Percentiles rank a stretch among this genome's conserved stretches.
These are phyloP conservation scores for Fistularia tabacaria DNA, from an alignment of 2,797 vertebrate genomes.

Conservation along the genomic window DNA sequence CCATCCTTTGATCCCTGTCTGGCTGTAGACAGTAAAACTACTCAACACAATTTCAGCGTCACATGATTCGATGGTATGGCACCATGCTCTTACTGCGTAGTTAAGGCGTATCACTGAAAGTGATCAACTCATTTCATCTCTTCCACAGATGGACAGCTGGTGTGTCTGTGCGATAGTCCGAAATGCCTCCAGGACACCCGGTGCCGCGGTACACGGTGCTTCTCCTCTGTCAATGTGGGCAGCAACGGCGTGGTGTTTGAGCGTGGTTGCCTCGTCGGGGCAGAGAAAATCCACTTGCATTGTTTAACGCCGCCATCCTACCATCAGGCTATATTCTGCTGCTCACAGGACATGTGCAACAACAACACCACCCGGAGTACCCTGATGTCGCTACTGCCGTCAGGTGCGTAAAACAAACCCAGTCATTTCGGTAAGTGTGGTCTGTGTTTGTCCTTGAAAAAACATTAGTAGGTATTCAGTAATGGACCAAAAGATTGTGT, in stretches of 20 bases:
- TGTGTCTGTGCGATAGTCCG: constrained; percentile 71
- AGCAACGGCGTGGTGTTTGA: constrained; percentile 52
- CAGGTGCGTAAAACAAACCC: constrained; percentile 37
- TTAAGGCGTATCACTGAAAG: background rate
- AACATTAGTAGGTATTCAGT: background rate
- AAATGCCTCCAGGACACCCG: constrained; percentile 61
- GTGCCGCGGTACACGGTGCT: constrained; percentile 77
- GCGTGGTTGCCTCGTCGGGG: constrained; percentile 70
- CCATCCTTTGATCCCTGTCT: too few species aligned
- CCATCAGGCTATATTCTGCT: constrained; percentile 72
- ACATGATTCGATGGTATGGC: background rate
- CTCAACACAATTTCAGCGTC: too few species aligned
- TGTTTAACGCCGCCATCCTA: constrained; percentile 67
- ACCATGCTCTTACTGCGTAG: background rate
- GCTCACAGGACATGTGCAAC: constrained; percentile 75
- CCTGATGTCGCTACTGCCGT: constrained; percentile 63
- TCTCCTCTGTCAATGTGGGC: constrained; percentile 71
- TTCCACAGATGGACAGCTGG: constrained; percentile 67
- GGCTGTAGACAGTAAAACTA: too few species aligned
- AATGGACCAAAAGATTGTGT: too few species aligned
- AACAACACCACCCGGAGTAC: constrained; percentile 63
- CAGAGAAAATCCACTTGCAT: constrained; percentile 64
- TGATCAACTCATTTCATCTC: constrained; percentile 5
- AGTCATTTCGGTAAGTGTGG: background rate
- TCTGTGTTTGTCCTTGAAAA: background rate